These are phyloP conservation scores for Drosophila falleni DNA, from an alignment of 2,888 invertebrate species.

Conservation along the genomic window DNA sequence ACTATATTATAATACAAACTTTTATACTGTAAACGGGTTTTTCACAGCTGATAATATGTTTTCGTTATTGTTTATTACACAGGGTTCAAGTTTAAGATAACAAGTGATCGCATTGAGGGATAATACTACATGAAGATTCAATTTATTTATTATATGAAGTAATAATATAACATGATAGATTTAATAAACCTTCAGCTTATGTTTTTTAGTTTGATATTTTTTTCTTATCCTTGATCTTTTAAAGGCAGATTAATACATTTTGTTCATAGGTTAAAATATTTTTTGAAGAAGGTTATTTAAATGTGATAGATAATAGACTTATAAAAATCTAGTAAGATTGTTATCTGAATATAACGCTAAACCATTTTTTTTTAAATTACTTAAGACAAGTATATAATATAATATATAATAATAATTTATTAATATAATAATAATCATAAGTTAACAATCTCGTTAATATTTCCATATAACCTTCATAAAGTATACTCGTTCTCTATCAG, in stretches of 20 bases:
- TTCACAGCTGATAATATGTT: slow-evolving; percentile 17
- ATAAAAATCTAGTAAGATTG: too few relatives aligned
- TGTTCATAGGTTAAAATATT: too few relatives aligned
- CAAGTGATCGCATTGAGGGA: not conserved
- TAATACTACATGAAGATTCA: not conserved
- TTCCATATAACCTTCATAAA: not conserved
- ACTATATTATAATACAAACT: not conserved
- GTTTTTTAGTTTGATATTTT: not conserved
- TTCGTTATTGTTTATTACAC: slow-evolving; percentile 15
- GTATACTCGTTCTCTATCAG: too few relatives aligned
- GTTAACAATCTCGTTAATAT: too few relatives aligned
- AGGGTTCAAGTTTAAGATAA: slow-evolving; percentile 2
- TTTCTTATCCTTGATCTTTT: not conserved
- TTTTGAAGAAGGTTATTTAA: too few relatives aligned
- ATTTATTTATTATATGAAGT: not conserved
- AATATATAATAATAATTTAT: too few relatives aligned
- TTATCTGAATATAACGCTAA: too few relatives aligned
- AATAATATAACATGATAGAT: not conserved
- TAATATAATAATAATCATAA: too few relatives aligned
- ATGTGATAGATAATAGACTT: too few relatives aligned
- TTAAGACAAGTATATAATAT: too few relatives aligned
- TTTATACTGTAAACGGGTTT: slow-evolving; percentile 25
- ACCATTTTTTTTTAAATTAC: too few relatives aligned
- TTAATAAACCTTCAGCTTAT: not conserved
- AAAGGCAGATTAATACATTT: not conserved